Base-by-base conservation (phyloP, 2,888 invertebrate genomes). In the Tortrix viridana region DNA sequence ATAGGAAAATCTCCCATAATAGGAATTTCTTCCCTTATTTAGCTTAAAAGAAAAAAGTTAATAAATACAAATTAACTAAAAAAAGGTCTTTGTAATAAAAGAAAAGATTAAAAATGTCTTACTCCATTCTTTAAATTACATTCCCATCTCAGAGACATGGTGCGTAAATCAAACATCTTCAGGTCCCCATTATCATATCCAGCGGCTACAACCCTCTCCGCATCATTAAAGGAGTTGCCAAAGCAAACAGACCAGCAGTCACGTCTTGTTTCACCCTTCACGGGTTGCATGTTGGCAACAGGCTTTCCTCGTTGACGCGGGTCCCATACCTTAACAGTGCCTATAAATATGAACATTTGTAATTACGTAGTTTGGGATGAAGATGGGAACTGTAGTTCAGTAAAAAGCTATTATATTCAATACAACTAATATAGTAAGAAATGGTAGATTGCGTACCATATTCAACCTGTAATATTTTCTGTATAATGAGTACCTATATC, bases 121-220 rank as follows among this genome's bases (percentile, higher is more conserved):
- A 95, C 95, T 72, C 98, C 98, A 93, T 98, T 98, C 80, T 96
- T 97, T 47, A 98, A 89, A 82, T 98, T 97, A 54, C 96, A 96
- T 79, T 98, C 98, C 98, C 98, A 99, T 75, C 95, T 92, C 0
- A 98, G 86, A 0, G 94, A 92, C 95, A 98, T 96, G 5, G 95
- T 94, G 65, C 96, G 94, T 23, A 99, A 90, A 83, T 99, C 98
- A 81, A 97, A 98, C 88, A 99, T 94, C 87, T 98, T 99, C 2
- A 99, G 86, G 79, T 99, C 99, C 0, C 99, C 99, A 83, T 99
- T 99, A 79, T 99, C 98, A 77, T 98, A 99, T 1, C 99, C 99
- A 9, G 98, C 97, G 23, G 95, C 96, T 0, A 99, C 95, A 60
- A 96, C 93, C 61, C 98, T 93, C 74, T 99, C 98, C 26, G 96